phyloP scores from a whole-genome alignment of 2,888 invertebrate species.

The Phortica magna region DNA sequence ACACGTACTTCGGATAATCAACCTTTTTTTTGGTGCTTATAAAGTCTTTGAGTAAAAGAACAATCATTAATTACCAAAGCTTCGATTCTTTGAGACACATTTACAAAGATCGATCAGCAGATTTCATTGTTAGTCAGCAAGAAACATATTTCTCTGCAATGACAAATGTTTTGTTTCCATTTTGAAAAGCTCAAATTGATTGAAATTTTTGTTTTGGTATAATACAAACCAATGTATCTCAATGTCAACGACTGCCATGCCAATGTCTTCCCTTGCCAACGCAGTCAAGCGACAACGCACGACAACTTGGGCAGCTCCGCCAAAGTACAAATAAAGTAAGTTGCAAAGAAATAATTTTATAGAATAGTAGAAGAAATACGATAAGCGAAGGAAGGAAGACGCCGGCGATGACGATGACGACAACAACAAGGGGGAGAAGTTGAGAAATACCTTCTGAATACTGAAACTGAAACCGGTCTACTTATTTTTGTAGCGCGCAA shows the following conservation, averaged over 20 bases:
- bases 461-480: conserved; percentile 30
- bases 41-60: no score
- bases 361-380: conserved; percentile 8
- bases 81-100: no score
- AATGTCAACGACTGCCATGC: conserved; percentile 13
- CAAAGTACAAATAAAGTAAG: conserved; percentile 26
- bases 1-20: no score
- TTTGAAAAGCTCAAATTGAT: no score
- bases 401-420: no score
- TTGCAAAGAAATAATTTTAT: background rate
- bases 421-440: background rate
- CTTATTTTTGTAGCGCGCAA: conserved; percentile 26
- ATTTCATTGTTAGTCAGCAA: no score
- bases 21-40: no score
- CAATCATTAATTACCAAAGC: no score
- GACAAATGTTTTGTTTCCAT: no score
- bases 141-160: no score
- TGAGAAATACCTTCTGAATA: conserved; percentile 7
- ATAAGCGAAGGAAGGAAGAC: no score
- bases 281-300: conserved; percentile 16
- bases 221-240: background rate
- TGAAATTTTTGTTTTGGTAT: background rate
- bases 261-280: background rate
- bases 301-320: conserved; percentile 3
- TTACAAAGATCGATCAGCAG: no score